phyloP scores from a whole-genome alignment of 2,113 vertebrate species.

The Entomyzon cyanotis region DNA sequence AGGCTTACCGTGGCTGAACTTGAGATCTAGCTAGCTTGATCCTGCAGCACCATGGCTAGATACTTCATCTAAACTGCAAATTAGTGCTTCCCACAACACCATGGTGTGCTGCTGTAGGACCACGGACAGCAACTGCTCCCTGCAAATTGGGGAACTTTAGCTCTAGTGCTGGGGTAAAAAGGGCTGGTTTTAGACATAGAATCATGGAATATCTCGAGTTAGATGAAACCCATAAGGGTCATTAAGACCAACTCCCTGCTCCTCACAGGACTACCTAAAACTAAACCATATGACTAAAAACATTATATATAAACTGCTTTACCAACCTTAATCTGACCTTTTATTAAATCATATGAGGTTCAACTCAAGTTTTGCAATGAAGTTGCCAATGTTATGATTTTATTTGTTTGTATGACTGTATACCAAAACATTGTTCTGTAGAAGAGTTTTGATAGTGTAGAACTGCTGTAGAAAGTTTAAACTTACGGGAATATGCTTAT shows the following conservation, averaged over 20 bases:
- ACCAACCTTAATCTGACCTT: background rate
- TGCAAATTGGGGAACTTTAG: accelerated
- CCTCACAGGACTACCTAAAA: background rate
- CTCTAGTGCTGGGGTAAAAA: background rate
- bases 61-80: background rate
- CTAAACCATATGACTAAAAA: background rate
- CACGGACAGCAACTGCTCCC: background rate
- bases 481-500: background rate
- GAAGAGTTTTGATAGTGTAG: background rate
- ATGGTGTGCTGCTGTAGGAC: background rate
- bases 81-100: background rate
- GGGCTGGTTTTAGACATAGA: background rate
- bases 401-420: background rate
- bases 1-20: background rate
- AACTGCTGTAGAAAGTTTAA: background rate
- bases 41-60: background rate
- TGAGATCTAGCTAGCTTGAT: background rate
- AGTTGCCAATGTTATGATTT: background rate
- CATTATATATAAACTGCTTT: background rate
- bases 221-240: background rate
- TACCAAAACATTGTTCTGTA: background rate
- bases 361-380: background rate
- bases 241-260: background rate
- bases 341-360: background rate
- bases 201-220: background rate